A percentile compares a stretch with the other conserved stretches of the same genome.
Conservation (phyloP, 2,888 invertebrate species). For the Nowickia ferox region DNA sequence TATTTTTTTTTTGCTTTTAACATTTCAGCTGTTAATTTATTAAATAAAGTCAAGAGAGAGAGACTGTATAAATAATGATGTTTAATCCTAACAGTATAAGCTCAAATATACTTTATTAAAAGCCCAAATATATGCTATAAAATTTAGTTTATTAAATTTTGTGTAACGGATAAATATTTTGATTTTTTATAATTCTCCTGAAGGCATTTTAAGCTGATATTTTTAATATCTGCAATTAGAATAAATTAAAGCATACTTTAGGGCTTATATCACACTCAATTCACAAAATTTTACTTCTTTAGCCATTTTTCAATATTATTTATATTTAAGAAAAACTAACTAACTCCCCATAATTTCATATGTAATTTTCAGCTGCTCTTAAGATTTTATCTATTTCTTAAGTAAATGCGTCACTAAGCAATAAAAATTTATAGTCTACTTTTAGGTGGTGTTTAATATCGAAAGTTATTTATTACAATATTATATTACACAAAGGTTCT, state of each 20-base stretch:
- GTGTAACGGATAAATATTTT: not conserved
- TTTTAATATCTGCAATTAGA: not conserved
- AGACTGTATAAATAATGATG: conserved; percentile 3
- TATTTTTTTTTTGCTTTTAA: too few species aligned
- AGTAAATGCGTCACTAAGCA: too few species aligned
- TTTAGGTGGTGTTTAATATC: not conserved
- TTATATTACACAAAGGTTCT: not conserved
- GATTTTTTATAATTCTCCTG: not conserved
- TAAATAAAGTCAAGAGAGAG: not conserved
- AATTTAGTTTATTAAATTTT: not conserved
- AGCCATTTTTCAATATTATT: too few species aligned
- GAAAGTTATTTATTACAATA: not conserved
- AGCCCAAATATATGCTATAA: not conserved
- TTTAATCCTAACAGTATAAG: not conserved
- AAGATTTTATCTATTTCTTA: not conserved
- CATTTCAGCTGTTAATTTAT: not conserved
- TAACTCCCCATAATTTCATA: not conserved
- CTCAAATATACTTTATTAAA: too few species aligned
- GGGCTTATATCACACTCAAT: too few species aligned
- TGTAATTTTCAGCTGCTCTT: conserved; percentile 30
- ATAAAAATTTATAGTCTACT: not conserved
- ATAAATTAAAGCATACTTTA: conserved; percentile 3
- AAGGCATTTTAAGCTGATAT: not conserved
- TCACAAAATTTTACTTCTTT: not conserved
- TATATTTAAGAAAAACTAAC: too few species aligned